A percentile compares a stretch with the other conserved stretches of the same genome.
phyloP scores from a whole-genome alignment of 2,113 vertebrate genomes.

The Chaetorhynchus papuensis region DNA sequence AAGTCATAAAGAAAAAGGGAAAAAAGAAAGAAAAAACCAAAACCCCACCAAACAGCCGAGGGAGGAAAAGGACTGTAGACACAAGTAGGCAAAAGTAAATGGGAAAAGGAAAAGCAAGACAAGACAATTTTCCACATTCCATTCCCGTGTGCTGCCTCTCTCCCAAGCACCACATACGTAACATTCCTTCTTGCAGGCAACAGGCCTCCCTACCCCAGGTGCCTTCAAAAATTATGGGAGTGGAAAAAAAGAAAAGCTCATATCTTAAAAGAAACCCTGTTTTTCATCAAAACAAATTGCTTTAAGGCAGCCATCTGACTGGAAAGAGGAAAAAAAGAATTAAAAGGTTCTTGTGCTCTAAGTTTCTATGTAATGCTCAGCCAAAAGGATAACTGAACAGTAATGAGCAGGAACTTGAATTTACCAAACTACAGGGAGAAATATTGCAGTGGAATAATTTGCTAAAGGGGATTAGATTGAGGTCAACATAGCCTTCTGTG shows the following conservation, averaged over 20 bases:
- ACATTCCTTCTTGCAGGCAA: constrained; percentile 45
- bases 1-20: neutral
- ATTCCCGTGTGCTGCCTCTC: neutral
- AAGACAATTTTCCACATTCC: constrained; percentile 51
- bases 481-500: neutral
- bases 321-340: neutral
- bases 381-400: neutral
- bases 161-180: constrained; percentile 7
- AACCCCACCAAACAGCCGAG: neutral
- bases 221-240: constrained; percentile 37
- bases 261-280: constrained; percentile 9
- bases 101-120: constrained; percentile 34
- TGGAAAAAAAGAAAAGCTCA: neutral
- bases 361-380: neutral
- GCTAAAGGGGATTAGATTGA: neutral
- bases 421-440: neutral
- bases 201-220: constrained; percentile 29
- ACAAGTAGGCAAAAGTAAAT: neutral
- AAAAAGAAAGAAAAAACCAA: neutral
- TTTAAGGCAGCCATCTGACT: constrained; percentile 26
- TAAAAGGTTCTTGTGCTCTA: neutral
- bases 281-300: constrained; percentile 30
- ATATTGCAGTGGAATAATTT: neutral
- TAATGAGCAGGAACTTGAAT: neutral
- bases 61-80: neutral